Evolutionary conservation across 37 sponge, comb jelly and placozoan genomes (phyloP).

Genomic region (Agelas oroides): DNA sequence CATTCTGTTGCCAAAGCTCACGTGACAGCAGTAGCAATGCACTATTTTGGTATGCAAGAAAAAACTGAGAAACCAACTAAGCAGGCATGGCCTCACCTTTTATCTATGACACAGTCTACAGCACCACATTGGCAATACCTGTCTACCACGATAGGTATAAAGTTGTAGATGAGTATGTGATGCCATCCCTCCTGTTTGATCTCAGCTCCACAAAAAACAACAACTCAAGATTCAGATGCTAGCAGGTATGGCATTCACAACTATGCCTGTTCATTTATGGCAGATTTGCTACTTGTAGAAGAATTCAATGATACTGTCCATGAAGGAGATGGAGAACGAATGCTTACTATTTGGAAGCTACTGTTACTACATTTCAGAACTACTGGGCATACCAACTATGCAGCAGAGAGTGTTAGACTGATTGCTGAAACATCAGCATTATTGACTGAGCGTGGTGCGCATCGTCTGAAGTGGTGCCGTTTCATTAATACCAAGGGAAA

Average conservation of each 20-base stretch:
- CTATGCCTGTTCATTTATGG: conserved; percentile 43
- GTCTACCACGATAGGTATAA: too few relatives aligned
- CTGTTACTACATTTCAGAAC: conserved; percentile 42
- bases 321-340: conserved; percentile 53
- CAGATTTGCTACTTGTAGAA: conserved; percentile 15
- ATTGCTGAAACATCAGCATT: conserved; percentile 5
- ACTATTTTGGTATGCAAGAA: too few relatives aligned
- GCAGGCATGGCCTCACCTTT: too few relatives aligned
- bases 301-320: conserved; percentile 34
- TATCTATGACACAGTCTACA: not conserved
- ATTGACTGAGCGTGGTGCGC: not conserved
- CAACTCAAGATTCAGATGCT: not conserved
- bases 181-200: not conserved
- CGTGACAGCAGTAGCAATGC: too few relatives aligned
- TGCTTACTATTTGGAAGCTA: conserved; percentile 29
- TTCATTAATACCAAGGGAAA: conserved; percentile 53
- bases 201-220: not conserved
- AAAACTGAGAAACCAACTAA: too few relatives aligned
- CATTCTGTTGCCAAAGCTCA: too few relatives aligned
- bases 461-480: conserved; percentile 41
- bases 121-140: too few relatives aligned
- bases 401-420: conserved; percentile 1
- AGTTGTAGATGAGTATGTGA: too few relatives aligned
- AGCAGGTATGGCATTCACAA: conserved; percentile 20
- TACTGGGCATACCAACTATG: conserved; percentile 21